A percentile compares a stretch with the other conserved stretches of the same genome.
Evolutionary conservation across 2,113 vertebrate species (phyloP).

Genomic region (Esox niger): DNA sequence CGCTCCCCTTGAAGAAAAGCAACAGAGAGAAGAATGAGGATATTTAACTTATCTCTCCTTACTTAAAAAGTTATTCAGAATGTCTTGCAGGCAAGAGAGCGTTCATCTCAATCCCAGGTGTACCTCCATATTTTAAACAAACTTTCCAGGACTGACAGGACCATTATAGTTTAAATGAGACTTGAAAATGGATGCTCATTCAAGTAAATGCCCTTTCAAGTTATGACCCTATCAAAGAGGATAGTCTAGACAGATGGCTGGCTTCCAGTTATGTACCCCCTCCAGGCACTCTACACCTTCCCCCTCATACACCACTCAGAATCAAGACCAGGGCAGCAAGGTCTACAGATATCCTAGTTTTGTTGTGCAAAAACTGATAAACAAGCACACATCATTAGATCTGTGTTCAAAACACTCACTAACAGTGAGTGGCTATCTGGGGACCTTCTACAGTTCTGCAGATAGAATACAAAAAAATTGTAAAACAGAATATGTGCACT

Average conservation of each 20-base stretch:
- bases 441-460: no score
- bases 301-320: background rate
- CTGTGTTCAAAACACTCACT: no score
- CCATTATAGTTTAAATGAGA: constrained; percentile 41
- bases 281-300: background rate
- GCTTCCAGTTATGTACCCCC: constrained; percentile 24
- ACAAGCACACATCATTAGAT: background rate
- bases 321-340: no score
- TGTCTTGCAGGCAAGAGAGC: background rate
- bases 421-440: no score
- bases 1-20: constrained; percentile 31
- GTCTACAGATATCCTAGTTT: background rate
- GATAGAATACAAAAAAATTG: no score
- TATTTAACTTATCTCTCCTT: constrained; percentile 41
- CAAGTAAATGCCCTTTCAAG: constrained; percentile 47
- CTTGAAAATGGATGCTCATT: constrained; percentile 37
- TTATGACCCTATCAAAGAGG: constrained; percentile 33
- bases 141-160: constrained; percentile 24
- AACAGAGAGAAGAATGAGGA: constrained; percentile 11
- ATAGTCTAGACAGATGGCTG: constrained; percentile 44
- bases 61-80: constrained; percentile 29
- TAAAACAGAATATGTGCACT: no score
- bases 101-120: constrained; percentile 33
- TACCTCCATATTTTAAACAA: constrained; percentile 37
- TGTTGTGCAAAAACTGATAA: constrained; percentile 5